phyloP scores from a whole-genome alignment of 2,888 invertebrate species.

The Orchesellides sinensis region DNA sequence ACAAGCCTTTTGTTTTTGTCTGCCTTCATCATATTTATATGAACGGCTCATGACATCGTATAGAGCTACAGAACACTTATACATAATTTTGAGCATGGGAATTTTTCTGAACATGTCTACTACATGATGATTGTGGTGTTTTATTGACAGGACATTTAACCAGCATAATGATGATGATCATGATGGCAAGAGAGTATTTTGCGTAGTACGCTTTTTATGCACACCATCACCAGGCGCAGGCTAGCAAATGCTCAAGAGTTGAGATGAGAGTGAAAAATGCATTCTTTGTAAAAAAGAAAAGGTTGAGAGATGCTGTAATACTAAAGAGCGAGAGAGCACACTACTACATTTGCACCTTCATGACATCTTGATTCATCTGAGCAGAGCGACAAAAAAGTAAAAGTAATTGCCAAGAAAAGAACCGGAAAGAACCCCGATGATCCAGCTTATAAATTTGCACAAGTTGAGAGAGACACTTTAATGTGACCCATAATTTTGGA shows the following conservation, averaged over 20 bases:
- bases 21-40: no score
- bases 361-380: background rate
- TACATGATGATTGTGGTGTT: background rate
- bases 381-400: background rate
- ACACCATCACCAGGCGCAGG: no score
- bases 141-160: background rate
- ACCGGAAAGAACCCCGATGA: background rate
- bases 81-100: background rate
- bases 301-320: background rate
- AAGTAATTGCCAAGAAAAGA: no score
- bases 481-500: background rate
- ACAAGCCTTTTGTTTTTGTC: no score
- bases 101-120: background rate
- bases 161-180: no score
- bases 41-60: background rate
- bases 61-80: background rate
- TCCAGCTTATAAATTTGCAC: background rate
- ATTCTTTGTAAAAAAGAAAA: background rate
- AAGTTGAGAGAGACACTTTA: background rate
- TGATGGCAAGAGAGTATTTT: no score
- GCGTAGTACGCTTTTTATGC: background rate
- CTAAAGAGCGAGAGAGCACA: background rate
- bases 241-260: no score
- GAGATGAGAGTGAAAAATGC: no score
- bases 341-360: background rate